phyloP scores from a whole-genome alignment of 23 tunicate genomes.

The Corella eumyota region DNA sequence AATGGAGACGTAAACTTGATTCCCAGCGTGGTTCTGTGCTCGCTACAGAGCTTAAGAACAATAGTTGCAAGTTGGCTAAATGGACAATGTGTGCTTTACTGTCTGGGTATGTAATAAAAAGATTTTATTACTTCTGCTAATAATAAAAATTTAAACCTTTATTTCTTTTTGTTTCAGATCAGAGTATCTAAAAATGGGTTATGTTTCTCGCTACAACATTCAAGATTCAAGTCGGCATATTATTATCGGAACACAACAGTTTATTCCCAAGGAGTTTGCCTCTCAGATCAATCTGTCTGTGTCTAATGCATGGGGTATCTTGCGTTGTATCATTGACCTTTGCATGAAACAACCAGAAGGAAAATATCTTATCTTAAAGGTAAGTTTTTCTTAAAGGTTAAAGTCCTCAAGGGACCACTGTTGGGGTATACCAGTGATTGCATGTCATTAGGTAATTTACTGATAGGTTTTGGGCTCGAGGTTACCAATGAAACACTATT shows the following conservation, averaged over 20 bases:
- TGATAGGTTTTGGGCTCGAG: no score
- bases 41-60: slow-evolving; percentile 96
- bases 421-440: no score
- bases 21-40: slow-evolving; percentile 93
- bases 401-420: no score
- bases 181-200: slow-evolving; percentile 93
- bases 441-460: no score
- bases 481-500: no score
- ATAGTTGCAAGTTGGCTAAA: slow-evolving; percentile 92
- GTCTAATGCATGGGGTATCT: slow-evolving; percentile 90
- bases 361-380: slow-evolving; percentile 93
- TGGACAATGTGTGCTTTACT: slow-evolving; percentile 93
- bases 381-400: background rate
- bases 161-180: slow-evolving; percentile 32
- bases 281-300: slow-evolving; percentile 83
- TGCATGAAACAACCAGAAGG: slow-evolving; percentile 93
- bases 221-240: slow-evolving; percentile 69
- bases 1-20: slow-evolving; percentile 94
- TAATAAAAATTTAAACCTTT: background rate
- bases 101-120: slow-evolving; percentile 61
- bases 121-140: background rate
- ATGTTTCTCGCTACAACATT: slow-evolving; percentile 82
- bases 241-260: slow-evolving; percentile 85
- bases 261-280: slow-evolving; percentile 93
- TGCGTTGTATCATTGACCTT: slow-evolving; percentile 86